phyloP scores from a whole-genome alignment of 2,113 vertebrate species.

The Petaurus breviceps region DNA sequence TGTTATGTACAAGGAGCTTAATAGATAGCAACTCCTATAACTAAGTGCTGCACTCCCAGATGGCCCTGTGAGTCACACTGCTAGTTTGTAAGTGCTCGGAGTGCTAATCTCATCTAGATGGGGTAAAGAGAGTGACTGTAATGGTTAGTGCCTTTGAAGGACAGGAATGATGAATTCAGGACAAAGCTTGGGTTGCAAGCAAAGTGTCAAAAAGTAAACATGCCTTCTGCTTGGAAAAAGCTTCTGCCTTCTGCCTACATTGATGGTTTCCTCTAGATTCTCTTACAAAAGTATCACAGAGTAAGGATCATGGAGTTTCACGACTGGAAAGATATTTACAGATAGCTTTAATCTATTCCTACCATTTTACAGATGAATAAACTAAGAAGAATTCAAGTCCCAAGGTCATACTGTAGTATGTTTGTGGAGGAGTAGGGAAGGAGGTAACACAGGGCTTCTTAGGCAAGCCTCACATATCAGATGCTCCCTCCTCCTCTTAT shows the following conservation, averaged over 20 bases:
- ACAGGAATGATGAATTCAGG: not conserved
- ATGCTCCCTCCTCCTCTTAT: not conserved
- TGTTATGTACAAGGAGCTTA: not conserved
- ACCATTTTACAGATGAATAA: not conserved
- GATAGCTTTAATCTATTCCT: not conserved
- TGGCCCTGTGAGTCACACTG: not conserved
- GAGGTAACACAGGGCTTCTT: no score
- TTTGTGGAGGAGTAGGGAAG: not conserved
- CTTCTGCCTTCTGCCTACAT: not conserved
- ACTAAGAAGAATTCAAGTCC: not conserved
- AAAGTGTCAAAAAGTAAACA: not conserved
- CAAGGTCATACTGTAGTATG: not conserved
- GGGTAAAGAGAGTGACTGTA: not conserved
- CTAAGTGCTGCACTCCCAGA: not conserved
- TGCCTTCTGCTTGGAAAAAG: not conserved
- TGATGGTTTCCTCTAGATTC: not conserved
- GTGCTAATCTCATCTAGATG: not conserved
- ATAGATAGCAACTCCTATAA: not conserved
- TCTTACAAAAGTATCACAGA: not conserved
- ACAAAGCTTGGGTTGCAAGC: not conserved
- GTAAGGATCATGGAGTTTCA: not conserved
- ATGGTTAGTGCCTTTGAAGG: not conserved
- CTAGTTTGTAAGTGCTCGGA: not conserved
- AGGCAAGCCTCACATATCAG: not conserved
- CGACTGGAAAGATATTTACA: not conserved